Percentiles rank a stretch among this genome's conserved stretches.
These are phyloP conservation scores for Sandelia bainsii DNA, from an alignment of 2,797 vertebrate species.

Conservation along the genomic window DNA sequence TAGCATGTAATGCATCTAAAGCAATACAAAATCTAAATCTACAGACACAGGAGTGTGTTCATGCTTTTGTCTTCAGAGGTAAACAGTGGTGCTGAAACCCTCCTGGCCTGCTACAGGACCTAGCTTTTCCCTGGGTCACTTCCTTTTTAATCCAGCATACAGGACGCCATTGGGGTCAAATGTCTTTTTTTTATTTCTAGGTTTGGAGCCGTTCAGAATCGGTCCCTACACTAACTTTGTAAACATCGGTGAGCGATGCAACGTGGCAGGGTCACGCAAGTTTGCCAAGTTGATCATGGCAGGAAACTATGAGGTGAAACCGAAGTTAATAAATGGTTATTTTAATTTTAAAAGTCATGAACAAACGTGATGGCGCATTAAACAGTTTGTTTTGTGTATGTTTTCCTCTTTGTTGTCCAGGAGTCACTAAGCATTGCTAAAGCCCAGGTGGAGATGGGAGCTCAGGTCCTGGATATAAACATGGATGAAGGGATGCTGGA, in stretches of 20 bases:
- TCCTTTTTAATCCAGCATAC: background rate
- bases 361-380: background rate
- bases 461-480: constrained; percentile 96
- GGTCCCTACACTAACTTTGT: constrained; percentile 97
- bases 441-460: constrained; percentile 96
- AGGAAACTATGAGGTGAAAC: constrained; percentile 92
- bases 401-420: constrained; percentile 72
- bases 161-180: constrained; percentile 1
- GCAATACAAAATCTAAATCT: background rate
- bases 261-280: constrained; percentile 94
- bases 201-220: constrained; percentile 93
- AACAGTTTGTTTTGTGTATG: background rate
- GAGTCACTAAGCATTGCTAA: constrained; percentile 93
- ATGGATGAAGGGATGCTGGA: constrained; percentile 99
- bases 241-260: constrained; percentile 97
- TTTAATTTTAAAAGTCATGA: rapidly evolving
- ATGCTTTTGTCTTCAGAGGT: background rate
- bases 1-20: too few species aligned
- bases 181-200: constrained; percentile 75
- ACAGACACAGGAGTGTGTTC: background rate
- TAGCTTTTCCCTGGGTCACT: rapidly evolving
- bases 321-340: background rate
- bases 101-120: background rate
- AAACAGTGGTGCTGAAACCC: too few species aligned
- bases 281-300: constrained; percentile 96